Evolutionary conservation across 1,140 invertebrate genomes (phyloP).

Genomic region (Dinoponera quadriceps): DNA sequence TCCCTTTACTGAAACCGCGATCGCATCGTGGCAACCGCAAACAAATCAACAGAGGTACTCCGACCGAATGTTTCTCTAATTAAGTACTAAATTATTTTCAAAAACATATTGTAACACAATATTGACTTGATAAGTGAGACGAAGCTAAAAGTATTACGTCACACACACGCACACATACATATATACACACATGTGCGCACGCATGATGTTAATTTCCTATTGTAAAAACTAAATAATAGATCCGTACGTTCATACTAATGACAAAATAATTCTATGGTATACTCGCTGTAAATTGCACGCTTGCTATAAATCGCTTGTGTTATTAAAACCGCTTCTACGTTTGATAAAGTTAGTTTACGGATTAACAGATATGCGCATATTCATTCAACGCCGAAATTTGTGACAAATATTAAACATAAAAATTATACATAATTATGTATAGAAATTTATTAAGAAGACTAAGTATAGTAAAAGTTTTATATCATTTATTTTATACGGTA

Average conservation of each 20-base stretch:
- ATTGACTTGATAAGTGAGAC: background rate
- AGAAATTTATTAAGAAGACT: background rate
- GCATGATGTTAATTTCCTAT: background rate
- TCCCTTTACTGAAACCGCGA: constrained; percentile 91
- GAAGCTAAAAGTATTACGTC: background rate
- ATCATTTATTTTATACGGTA: background rate
- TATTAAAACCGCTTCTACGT: too few species aligned
- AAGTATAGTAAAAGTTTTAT: background rate
- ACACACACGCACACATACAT: background rate
- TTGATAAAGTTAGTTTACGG: background rate
- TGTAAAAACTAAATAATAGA: too few species aligned
- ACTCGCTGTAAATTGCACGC: too few species aligned
- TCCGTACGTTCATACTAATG: too few species aligned
- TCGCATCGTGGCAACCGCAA: constrained; percentile 91
- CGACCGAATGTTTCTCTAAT: constrained; percentile 23
- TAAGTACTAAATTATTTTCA: background rate
- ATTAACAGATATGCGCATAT: background rate
- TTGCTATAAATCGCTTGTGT: too few species aligned
- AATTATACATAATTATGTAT: too few species aligned
- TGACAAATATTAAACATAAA: too few species aligned
- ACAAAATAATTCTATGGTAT: too few species aligned
- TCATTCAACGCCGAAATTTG: too few species aligned
- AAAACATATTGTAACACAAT: background rate
- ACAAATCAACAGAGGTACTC: constrained; percentile 88
- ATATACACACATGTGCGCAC: too few species aligned